Evolutionary conservation across 2,888 invertebrate species (phyloP).

Genomic region (Heliothis peltigera): DNA sequence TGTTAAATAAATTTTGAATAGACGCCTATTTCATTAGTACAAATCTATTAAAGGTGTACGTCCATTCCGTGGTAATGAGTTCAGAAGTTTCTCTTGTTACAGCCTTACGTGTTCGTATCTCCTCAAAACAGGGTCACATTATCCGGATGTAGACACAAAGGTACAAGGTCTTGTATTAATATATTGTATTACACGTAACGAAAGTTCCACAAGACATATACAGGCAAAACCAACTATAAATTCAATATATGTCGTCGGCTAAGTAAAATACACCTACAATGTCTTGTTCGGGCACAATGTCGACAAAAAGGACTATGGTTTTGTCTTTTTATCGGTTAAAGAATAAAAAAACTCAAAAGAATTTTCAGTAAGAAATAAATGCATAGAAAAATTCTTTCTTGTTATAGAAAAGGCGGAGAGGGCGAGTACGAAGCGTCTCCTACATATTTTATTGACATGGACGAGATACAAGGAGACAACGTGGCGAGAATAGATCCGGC

Average conservation of each 20-base stretch:
- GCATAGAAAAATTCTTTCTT: conserved; percentile 89
- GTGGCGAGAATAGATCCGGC: conserved; percentile 66
- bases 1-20: conserved; percentile 10
- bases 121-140: conserved; percentile 32
- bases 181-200: conserved; percentile 34
- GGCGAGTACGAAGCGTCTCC: conserved; percentile 81
- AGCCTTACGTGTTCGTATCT: conserved; percentile 26
- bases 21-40: conserved; percentile 11
- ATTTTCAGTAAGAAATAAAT: conserved; percentile 84
- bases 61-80: conserved; percentile 45
- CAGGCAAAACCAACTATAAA: conserved; percentile 59
- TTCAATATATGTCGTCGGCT: conserved; percentile 58
- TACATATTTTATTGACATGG: conserved; percentile 88
- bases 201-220: conserved; percentile 36
- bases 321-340: conserved; percentile 61
- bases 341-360: conserved; percentile 72
- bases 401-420: conserved; percentile 86
- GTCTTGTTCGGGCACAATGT: conserved; percentile 44
- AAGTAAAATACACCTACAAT: conserved; percentile 62
- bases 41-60: conserved; percentile 30
- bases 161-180: conserved; percentile 46
- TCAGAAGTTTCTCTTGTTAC: conserved; percentile 50
- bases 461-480: conserved; percentile 62
- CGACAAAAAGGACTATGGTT: conserved; percentile 49
- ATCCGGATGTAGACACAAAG: conserved; percentile 42